These are phyloP conservation scores for Diorhabda elongata DNA, from an alignment of 1,140 invertebrate genomes.

Conservation along the genomic window DNA sequence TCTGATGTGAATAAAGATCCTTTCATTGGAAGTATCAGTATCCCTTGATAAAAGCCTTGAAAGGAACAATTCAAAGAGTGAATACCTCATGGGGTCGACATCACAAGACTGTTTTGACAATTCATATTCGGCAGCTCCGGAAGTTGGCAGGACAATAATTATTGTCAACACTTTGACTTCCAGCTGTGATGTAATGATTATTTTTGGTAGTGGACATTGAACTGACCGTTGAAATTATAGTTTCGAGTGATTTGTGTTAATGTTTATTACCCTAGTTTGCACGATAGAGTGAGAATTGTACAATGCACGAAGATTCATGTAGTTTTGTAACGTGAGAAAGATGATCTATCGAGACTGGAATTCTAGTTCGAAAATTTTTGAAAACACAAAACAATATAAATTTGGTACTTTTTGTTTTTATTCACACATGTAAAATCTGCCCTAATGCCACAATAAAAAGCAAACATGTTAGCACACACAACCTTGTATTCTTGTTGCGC, in stretches of 20 bases:
- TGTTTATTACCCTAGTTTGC: background rate
- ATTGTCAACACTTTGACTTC: slow-evolving; percentile 33
- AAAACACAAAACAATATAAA: no score
- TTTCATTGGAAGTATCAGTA: background rate
- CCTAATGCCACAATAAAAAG: no score
- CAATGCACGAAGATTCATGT: no score
- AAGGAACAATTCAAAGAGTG: slow-evolving; percentile 19
- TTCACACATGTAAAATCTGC: no score
- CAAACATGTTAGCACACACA: no score
- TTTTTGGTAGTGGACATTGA: slow-evolving; percentile 19
- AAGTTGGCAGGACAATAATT: slow-evolving; percentile 27
- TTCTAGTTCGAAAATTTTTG: no score
- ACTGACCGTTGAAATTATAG: slow-evolving; percentile 25
- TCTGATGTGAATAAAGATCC: background rate
- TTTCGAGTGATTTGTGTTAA: slow-evolving; percentile 13
- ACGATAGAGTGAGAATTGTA: background rate
- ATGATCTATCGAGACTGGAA: no score
- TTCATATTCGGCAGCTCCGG: slow-evolving; percentile 12
- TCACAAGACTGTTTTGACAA: slow-evolving; percentile 29
- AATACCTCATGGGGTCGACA: slow-evolving; percentile 18
- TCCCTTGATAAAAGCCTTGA: slow-evolving; percentile 3
- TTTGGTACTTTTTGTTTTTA: no score
- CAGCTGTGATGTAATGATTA: slow-evolving; percentile 33
- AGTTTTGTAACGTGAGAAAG: no score
- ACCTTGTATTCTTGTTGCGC: no score